phyloP scores from a whole-genome alignment of 2,113 vertebrate species.

The Otocyon megalotis region DNA sequence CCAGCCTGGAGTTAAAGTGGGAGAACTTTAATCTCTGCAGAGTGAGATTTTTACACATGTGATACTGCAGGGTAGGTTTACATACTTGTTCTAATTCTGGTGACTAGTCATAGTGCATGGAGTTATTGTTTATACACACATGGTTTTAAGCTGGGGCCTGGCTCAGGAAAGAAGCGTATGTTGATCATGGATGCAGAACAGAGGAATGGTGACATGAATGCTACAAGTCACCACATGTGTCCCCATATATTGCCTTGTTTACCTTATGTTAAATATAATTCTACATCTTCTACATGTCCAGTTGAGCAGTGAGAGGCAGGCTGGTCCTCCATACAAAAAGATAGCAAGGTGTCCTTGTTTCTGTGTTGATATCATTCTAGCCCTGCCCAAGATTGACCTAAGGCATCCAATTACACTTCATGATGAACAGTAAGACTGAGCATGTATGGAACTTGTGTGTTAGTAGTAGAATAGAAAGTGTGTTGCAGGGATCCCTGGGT shows the following conservation, averaged over 20 bases:
- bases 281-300: background rate
- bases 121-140: background rate
- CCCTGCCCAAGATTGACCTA: background rate
- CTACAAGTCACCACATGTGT: accelerated
- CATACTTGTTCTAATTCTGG: background rate
- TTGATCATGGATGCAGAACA: background rate
- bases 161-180: background rate
- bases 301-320: background rate
- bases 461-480: background rate
- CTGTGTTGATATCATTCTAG: background rate
- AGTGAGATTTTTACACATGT: background rate
- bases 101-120: background rate
- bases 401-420: background rate
- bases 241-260: background rate
- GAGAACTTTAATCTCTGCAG: background rate
- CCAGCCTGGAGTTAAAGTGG: background rate
- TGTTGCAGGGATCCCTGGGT: too few relatives aligned
- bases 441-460: background rate
- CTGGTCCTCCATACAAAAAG: background rate
- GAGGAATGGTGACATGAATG: background rate
- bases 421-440: background rate
- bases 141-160: background rate
- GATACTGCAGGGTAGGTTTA: background rate
- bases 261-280: background rate
- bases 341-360: background rate